These are phyloP conservation scores for Hippocampus guttulatus DNA, from an alignment of 2,113 vertebrate genomes.

Conservation along the genomic window DNA sequence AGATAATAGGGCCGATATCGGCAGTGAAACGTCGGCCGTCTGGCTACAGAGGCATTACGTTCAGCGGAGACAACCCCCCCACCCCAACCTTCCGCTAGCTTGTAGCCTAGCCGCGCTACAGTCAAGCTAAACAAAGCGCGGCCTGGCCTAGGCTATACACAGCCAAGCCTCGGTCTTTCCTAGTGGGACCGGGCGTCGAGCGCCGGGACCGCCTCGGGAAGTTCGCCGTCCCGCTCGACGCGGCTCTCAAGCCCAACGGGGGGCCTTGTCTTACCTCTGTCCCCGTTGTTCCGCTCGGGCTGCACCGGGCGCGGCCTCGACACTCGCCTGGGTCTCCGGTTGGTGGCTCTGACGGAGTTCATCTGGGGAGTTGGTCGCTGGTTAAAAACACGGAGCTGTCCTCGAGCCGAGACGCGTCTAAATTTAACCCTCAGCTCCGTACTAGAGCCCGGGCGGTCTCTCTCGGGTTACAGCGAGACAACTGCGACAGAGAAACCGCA, in stretches of 20 bases:
- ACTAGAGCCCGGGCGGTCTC: slow-evolving; percentile 43
- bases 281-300: slow-evolving; percentile 90
- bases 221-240: not conserved
- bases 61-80: slow-evolving; percentile 45
- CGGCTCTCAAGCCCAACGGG: not conserved
- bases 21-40: slow-evolving; percentile 28
- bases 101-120: slow-evolving; percentile 61
- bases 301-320: slow-evolving; percentile 99
- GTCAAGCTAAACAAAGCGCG: slow-evolving; percentile 92
- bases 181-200: slow-evolving; percentile 11
- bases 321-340: slow-evolving; percentile 99
- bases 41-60: slow-evolving; percentile 54
- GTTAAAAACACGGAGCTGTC: slow-evolving; percentile 63
- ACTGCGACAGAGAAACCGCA: slow-evolving; percentile 49
- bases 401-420: slow-evolving; percentile 55
- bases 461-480: slow-evolving; percentile 35
- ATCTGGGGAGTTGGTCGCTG: slow-evolving; percentile 87
- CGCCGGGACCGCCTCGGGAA: not conserved
- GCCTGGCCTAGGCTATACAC: slow-evolving; percentile 74
- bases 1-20: slow-evolving; percentile 9
- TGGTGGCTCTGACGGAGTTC: slow-evolving; percentile 99
- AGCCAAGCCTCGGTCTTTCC: slow-evolving; percentile 75
- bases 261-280: slow-evolving; percentile 79
- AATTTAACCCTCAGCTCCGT: slow-evolving; percentile 51
- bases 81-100: slow-evolving; percentile 42